A percentile compares a stretch with the other conserved stretches of the same genome.
phyloP scores from a whole-genome alignment of 2,888 invertebrate species.

The Antheraea yamamai region DNA sequence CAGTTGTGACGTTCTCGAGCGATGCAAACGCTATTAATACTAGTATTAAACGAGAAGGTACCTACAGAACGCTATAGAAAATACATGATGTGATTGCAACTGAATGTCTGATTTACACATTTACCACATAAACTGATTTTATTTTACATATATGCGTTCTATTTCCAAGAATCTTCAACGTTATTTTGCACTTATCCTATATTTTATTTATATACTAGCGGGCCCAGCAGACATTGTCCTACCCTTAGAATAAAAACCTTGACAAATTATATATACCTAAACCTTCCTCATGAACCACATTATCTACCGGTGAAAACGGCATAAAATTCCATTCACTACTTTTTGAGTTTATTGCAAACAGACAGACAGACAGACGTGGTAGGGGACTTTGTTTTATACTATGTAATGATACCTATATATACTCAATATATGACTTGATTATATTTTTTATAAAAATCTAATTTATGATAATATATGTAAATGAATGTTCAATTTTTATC shows the following conservation, averaged over 20 bases:
- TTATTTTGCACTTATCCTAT: not conserved
- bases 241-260: too few species aligned
- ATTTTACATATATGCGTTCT: constrained; percentile 7
- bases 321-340: too few species aligned
- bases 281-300: too few species aligned
- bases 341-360: too few species aligned
- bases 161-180: constrained; percentile 2
- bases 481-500: too few species aligned
- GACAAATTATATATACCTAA: too few species aligned
- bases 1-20: constrained; percentile 76
- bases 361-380: too few species aligned
- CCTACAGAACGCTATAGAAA: constrained; percentile 27
- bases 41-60: constrained; percentile 62
- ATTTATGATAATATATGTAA: too few species aligned
- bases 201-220: not conserved
- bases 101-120: not conserved
- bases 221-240: too few species aligned
- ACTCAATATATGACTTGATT: not conserved
- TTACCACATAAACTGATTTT: not conserved
- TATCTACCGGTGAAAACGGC: too few species aligned
- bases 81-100: constrained; percentile 4
- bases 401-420: too few species aligned
- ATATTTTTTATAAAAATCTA: not conserved
- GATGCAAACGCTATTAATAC: constrained; percentile 63
- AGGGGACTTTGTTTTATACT: too few species aligned